Evolutionary conservation across 2,113 vertebrate genomes (phyloP).

Genomic region (Mesocricetus auratus): DNA sequence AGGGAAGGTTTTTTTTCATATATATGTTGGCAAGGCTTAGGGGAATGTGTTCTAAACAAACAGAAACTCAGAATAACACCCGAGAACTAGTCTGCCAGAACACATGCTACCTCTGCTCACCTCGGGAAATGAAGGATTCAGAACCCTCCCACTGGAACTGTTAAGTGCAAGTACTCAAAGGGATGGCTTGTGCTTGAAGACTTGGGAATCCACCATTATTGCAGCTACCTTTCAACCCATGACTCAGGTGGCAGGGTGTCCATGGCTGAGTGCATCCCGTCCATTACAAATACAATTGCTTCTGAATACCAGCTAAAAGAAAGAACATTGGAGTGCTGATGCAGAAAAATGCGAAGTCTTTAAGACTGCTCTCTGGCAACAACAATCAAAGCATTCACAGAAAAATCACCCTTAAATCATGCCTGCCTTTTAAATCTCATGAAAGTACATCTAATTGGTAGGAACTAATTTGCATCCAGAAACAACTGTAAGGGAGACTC

Average conservation of each 20-base stretch:
- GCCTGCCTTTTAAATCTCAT: conserved; percentile 45
- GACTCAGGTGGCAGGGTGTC: not conserved
- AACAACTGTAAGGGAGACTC: conserved; percentile 29
- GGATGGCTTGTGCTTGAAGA: not conserved
- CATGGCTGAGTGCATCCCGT: not conserved
- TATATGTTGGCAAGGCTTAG: not conserved
- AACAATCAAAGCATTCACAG: conserved; percentile 37
- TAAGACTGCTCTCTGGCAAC: conserved; percentile 2
- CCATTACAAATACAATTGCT: not conserved
- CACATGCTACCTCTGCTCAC: not conserved
- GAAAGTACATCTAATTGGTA: conserved; percentile 55
- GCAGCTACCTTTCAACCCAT: not conserved
- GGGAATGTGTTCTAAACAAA: not conserved
- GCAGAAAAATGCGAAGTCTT: conserved; percentile 39
- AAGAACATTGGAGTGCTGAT: not conserved
- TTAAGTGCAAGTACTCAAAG: conserved; percentile 13
- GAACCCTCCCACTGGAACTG: not conserved
- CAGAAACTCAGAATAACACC: conserved; percentile 44
- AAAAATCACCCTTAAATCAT: conserved; percentile 56
- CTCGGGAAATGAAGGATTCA: not conserved
- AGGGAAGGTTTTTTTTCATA: not conserved
- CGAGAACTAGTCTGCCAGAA: conserved; percentile 5
- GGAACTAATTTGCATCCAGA: conserved; percentile 51
- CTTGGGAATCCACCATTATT: not conserved
- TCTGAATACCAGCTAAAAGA: conserved; percentile 7